Evolutionary conservation across 2,113 vertebrate genomes (phyloP), one percentile per base, ranked within the genome.

Genomic region (Pelecanoides urinatrix): DNA sequence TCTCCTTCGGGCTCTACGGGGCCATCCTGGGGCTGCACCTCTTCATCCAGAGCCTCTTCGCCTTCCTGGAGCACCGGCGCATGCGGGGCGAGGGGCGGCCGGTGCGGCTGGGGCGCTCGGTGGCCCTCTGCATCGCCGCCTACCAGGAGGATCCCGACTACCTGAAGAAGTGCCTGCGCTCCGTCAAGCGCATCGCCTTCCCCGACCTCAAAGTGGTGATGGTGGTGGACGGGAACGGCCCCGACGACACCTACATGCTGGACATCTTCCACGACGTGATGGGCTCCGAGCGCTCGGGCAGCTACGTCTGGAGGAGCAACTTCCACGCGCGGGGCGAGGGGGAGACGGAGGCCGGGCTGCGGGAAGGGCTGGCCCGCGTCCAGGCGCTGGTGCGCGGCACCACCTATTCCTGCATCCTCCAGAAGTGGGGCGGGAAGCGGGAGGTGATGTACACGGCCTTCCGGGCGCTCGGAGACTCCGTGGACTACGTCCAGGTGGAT

Each of bases 391-490:
- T 99, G 66, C 98, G 97, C n/a, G 38, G 97, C 94, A 98, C 97
- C 95, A 98, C 98, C 40, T 99, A 98, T 96, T 98, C 99, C 42
- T 99, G 99, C 92, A 97, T 99, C 97, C 99, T 99, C 98, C 99
- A 99, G 98, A 98, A 99, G 96, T 99, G 99, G 99, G 99, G 99
- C 4, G 99, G 99, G 52, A 99, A 99, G 97, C 97, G 99, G 40
- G 99, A 99, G 96, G 99, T 99, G 96, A 99, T 99, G 99, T 99
- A 99, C 98, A 99, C 99, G 0, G 99, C 99, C 80, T 99, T 99
- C 94, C 99, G 99, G 93, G 99, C 99, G 1, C 99, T 99, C 1
- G 99, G 99, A 12, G 98, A 99, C 96, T 98, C 99, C 1, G 99
- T 99, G 98, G 99, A 99, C 91, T 99, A 99, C 22, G 98, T 99